These are phyloP conservation scores for Mustela nigripes DNA, from an alignment of 2,113 vertebrate species.

Conservation along the genomic window DNA sequence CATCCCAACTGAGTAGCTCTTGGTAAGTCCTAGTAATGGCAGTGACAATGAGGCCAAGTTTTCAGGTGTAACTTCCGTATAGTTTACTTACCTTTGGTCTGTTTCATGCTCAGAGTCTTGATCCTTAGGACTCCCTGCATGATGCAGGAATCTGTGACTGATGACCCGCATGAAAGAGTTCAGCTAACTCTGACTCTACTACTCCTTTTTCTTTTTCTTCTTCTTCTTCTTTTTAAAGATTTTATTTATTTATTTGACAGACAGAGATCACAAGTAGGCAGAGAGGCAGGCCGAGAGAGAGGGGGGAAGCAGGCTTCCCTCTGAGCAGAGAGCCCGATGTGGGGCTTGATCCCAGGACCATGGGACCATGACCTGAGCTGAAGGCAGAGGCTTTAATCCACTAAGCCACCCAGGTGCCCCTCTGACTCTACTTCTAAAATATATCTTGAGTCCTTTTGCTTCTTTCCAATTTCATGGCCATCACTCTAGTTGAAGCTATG, in stretches of 20 bases:
- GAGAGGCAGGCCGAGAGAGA: too few relatives aligned
- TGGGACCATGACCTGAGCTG: too few relatives aligned
- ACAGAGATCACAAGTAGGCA: too few relatives aligned
- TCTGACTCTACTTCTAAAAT: constrained; percentile 9
- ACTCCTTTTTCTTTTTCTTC: neutral
- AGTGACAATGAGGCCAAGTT: neutral
- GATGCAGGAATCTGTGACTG: neutral
- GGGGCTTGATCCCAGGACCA: too few relatives aligned
- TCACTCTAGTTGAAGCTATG: constrained; percentile 1
- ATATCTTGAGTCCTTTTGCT: neutral
- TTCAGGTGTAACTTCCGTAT: neutral
- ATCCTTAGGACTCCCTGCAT: neutral
- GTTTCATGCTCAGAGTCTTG: neutral
- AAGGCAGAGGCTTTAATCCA: too few relatives aligned
- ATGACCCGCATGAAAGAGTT: neutral
- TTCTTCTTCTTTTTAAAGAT: too few relatives aligned
- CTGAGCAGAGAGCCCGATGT: too few relatives aligned
- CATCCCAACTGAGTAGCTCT: neutral
- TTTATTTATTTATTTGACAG: too few relatives aligned
- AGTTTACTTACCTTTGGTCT: neutral
- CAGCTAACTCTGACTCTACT: neutral
- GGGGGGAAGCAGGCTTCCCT: too few relatives aligned
- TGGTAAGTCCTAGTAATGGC: neutral
- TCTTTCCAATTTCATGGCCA: neutral
- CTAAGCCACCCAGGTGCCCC: too few relatives aligned